Percentiles rank a stretch among this genome's conserved stretches.
These are phyloP conservation scores for Enteromius unitaeniatus DNA, from an alignment of 2,797 vertebrate genomes.

Conservation along the genomic window DNA sequence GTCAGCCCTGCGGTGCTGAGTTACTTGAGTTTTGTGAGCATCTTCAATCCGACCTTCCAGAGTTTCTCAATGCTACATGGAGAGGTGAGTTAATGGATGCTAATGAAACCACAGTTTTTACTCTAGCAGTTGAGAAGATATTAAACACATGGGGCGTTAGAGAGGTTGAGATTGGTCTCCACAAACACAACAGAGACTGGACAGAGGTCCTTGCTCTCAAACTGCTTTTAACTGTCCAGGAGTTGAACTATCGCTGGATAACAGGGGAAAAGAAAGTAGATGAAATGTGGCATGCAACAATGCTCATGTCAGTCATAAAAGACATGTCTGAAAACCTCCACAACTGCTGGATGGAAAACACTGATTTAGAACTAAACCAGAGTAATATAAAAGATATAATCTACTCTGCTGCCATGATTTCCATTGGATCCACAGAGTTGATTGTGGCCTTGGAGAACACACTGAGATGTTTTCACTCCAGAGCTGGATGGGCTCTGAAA, in stretches of 20 bases:
- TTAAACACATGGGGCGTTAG: conserved; percentile 71
- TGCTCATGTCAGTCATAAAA: conserved; percentile 71
- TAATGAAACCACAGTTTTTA: conserved; percentile 62
- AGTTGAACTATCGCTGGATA: conserved; percentile 69
- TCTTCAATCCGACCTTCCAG: conserved; percentile 53
- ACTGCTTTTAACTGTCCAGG: conserved; percentile 75
- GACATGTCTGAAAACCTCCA: conserved; percentile 74
- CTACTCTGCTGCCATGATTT: conserved; percentile 54
- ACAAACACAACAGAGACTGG: conserved; percentile 76
- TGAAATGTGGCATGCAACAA: conserved; percentile 62
- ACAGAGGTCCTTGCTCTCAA: conserved; percentile 77
- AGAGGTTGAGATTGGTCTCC: conserved; percentile 67
- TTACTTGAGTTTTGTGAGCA: conserved; percentile 69
- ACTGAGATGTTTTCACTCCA: conserved; percentile 76
- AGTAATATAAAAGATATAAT: conserved; percentile 64
- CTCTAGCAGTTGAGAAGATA: conserved; percentile 71
- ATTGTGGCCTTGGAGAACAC: conserved; percentile 65
- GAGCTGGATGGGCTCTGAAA: conserved; percentile 70
- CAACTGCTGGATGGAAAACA: conserved; percentile 78
- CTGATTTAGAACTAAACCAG: conserved; percentile 66
- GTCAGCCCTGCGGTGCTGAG: conserved; percentile 69
- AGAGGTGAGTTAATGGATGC: conserved; percentile 42
- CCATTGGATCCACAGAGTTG: conserved; percentile 40
- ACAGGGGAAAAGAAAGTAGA: conserved; percentile 40
- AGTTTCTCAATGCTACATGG: conserved; percentile 60